A percentile compares a stretch with the other conserved stretches of the same genome.
Conservation (phyloP, 2,797 vertebrate species). For the Ficedula albicollis region DNA sequence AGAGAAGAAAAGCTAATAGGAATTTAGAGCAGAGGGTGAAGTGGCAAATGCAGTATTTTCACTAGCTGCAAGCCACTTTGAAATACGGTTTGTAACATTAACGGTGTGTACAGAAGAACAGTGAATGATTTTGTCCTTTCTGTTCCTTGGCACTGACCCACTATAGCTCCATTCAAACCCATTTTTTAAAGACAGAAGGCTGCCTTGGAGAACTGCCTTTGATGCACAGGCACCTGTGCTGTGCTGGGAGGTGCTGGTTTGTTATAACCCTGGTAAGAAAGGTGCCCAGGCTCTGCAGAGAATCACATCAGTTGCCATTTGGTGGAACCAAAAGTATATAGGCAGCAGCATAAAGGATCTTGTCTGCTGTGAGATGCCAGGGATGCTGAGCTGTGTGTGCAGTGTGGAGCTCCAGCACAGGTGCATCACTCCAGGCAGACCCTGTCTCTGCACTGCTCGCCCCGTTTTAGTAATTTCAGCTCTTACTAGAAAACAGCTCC, state of each 20-base stretch:
- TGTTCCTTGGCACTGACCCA: neutral
- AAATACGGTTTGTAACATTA: neutral
- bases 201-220: neutral
- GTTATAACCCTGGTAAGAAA: neutral
- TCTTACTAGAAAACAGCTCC: neutral
- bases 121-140: neutral
- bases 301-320: neutral
- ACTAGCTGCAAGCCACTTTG: neutral
- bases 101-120: neutral
- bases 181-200: neutral
- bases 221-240: neutral
- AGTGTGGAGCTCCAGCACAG: neutral
- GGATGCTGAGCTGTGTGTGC: neutral
- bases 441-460: neutral
- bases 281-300: neutral
- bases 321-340: neutral
- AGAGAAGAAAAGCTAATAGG: neutral
- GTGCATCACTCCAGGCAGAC: neutral
- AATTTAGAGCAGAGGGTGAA: neutral
- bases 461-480: neutral
- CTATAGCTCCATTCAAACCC: neutral
- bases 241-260: neutral
- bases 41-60: neutral
- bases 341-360: neutral
- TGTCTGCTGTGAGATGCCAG: neutral